These are phyloP conservation scores for Gadus macrocephalus DNA, from an alignment of 2,113 vertebrate species.

Conservation along the genomic window DNA sequence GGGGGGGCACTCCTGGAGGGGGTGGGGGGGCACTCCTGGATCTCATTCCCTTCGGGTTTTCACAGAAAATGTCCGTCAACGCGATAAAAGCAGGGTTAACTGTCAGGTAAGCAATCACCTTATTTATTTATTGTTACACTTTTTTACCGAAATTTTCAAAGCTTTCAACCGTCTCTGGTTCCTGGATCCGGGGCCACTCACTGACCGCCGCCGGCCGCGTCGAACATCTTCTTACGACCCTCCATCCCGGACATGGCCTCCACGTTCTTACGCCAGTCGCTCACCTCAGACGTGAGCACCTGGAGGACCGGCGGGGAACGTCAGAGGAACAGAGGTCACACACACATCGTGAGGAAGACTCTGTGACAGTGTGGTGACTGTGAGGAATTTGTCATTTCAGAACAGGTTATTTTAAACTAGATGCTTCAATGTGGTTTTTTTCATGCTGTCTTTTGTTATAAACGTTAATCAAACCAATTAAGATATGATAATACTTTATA, in stretches of 20 bases:
- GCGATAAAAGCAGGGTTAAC: too few species aligned
- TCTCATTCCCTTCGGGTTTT: background rate
- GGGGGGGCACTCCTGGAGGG: too few species aligned
- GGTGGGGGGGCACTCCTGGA: too few species aligned
- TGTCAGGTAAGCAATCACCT: background rate
- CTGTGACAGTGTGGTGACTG: too few species aligned
- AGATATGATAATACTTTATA: too few species aligned
- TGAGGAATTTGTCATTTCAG: too few species aligned
- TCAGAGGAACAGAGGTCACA: background rate
- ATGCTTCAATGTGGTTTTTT: too few species aligned
- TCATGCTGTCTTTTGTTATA: too few species aligned
- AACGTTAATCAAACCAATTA: too few species aligned
- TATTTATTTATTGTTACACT: background rate
- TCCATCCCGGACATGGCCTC: constrained; percentile 99
- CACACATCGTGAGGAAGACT: background rate
- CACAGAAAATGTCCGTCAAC: background rate
- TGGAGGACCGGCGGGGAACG: constrained; percentile 37
- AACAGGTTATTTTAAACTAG: too few species aligned
- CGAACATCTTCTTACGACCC: constrained; percentile 98
- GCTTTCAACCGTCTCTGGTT: background rate
- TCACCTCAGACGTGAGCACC: constrained; percentile 87
- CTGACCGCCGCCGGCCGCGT: constrained; percentile 77
- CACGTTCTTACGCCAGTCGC: constrained; percentile 97
- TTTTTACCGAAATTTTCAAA: background rate
- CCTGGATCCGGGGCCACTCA: constrained; percentile 26